Base-by-base conservation (phyloP, 2,797 vertebrate genomes). In the Atherinosoma microstoma region DNA sequence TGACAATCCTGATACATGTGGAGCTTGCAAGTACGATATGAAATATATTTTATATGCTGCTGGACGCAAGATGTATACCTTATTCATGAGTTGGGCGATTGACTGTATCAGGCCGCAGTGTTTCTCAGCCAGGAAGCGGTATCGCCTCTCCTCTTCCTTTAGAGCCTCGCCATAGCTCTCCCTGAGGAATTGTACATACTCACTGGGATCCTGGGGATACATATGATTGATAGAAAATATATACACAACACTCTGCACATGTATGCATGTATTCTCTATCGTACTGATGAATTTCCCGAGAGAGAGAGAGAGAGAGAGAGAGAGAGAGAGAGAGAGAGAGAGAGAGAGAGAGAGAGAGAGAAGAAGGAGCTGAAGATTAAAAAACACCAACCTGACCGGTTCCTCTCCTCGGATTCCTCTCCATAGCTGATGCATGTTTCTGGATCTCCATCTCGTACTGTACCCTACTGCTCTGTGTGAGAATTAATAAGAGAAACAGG, bases 51-150 rank as follows among this genome's bases (percentile, higher is more conserved):
- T 3, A 49, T 62, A 73, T 15, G 20, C 54, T 45, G 38, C 67
- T 72, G 57, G 51, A 69, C 64, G 40, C 29, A 9, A 45, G 67
- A 4, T 56, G 36, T 11, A 5, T 73, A 95, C 95, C 94, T 95
- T 94, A 84, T 88, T 92, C 90, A 95, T 94, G 73, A 95, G 82
- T 3, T 45, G 62, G 29, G 85, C 67, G 3, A 94, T 32, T 61
- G 92, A 89, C 78, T 93, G 85, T 1, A 90, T 78, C 29, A 96
- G 74, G 57, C 75, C 70, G 0, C 96, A 96, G 91, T 99, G 97
- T 80, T 97, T 98, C 91, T 99, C 98, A 0, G 97, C 96, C 91
- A 99, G 90, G 91, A 99, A 99, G 58, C 97, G 97, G 60, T 97
- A 98, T 67, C 98, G 93, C 42, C 98, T 95, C 86, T 97, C 97